Conservation (phyloP, 2,797 vertebrate genomes). For the Thalassophryne amazonica region DNA sequence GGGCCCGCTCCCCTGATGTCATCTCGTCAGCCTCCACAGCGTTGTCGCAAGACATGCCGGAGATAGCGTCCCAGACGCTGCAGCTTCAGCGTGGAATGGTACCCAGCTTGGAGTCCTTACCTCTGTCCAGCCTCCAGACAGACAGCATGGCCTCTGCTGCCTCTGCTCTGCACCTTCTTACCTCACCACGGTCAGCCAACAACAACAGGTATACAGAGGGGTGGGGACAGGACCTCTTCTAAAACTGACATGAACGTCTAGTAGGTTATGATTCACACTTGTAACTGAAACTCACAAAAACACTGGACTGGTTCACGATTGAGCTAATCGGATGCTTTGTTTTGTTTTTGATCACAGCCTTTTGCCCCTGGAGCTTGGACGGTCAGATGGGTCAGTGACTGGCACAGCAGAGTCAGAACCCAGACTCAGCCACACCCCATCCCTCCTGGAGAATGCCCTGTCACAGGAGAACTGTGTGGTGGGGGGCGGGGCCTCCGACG, state of each 20-base stretch:
- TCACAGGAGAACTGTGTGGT: slow-evolving; percentile 83
- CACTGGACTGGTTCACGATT: neutral
- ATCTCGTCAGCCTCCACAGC: slow-evolving; percentile 97
- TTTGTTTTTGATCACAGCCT: slow-evolving; percentile 55
- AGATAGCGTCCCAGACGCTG: slow-evolving; percentile 93
- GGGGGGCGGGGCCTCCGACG: slow-evolving; percentile 67
- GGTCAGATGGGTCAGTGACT: slow-evolving; percentile 50
- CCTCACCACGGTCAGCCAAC: slow-evolving; percentile 75
- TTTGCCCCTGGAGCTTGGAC: slow-evolving; percentile 83
- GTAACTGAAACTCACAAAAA: neutral
- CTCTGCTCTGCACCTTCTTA: slow-evolving; percentile 89
- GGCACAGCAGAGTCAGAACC: slow-evolving; percentile 71
- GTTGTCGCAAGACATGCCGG: slow-evolving; percentile 95
- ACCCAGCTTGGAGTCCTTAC: slow-evolving; percentile 52
- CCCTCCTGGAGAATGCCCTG: slow-evolving; percentile 86
- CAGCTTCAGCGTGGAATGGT: slow-evolving; percentile 67
- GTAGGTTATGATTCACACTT: neutral
- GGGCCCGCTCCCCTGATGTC: slow-evolving; percentile 93
- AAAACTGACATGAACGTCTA: neutral
- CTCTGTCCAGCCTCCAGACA: slow-evolving; percentile 75
- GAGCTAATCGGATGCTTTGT: neutral
- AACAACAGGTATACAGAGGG: slow-evolving; percentile 74
- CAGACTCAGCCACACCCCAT: slow-evolving; percentile 83
- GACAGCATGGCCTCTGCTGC: slow-evolving; percentile 96
- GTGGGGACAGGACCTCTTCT: too few relatives aligned